Base-by-base conservation (phyloP, 2,113 vertebrate species). In the Myrmophylax atrothorax region DNA sequence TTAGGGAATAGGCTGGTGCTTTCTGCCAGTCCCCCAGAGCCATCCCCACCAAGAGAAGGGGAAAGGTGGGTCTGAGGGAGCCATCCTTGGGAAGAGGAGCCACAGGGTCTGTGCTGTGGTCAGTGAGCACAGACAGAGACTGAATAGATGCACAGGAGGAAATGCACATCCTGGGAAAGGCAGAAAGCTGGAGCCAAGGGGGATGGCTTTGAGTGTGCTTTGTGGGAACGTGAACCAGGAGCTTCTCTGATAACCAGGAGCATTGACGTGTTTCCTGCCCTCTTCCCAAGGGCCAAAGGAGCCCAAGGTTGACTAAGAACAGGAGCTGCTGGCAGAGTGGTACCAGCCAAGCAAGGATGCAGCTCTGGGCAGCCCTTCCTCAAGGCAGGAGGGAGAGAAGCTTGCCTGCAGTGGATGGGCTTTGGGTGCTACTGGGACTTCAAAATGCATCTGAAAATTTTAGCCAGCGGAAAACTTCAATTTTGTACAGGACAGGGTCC, bases 331-430 rank as follows among this genome's bases (percentile, higher is more conserved):
- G 10, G 72, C 79, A 67, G 74, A 24, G 35, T 0, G 1, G 42
- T 60, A 49, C 37, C 47, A 59, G 76, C 53, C 5, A 20, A 56
- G 33, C 4, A 2, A 40, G 9, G 35, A 10, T 6, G 33, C 52
- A 46, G 53, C 63, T 56, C 55, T 59, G 70, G 17, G 44, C 63
- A 42, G 47, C 18, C 26, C 25, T 25, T 29, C 33, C 35, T 70
- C 0, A 0, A 19, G 33, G 23, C 1, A 9, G 66, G 60, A 55
- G 15, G 33, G n/a, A 56, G 31, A 42, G 70, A 44, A 90, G 10
- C 9, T 46, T 72, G 55, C 46, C 59, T n/a, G 40, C 9, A 58
- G 7, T 0, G 0, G 5, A 9, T 18, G 5, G 3, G 3, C 20
- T 68, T 56, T 10, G 38, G 55, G 12, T 5, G n/a, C 55, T 52